Base-by-base conservation (phyloP, 2,797 vertebrate species). In the Phylloscopus collybita region DNA sequence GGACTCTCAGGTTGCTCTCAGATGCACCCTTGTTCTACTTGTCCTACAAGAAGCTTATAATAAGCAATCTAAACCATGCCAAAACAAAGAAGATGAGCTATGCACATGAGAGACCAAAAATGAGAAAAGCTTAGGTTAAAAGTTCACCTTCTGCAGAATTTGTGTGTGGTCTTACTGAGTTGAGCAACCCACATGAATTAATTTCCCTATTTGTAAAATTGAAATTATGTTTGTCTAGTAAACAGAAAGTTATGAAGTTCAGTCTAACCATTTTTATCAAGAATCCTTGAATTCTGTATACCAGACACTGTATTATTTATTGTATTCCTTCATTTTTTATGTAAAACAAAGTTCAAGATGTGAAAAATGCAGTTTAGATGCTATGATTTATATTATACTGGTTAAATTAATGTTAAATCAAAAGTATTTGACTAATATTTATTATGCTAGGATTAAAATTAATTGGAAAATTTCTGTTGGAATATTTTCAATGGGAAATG, bases 101-200 rank as follows among this genome's bases (percentile, higher is more conserved):
- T 21, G 6, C 25, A 61, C 12, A 57, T 0, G 0, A 18, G 70
- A 90, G 18, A 34, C 9, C 0, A 3, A 57, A 82, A 79, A 45
- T 49, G 3, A 19, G 29, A 30, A 72, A 44, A 60, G 3, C 7
- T 78, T 71, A 62, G 17, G 12, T 56, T 66, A 71, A 62, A 25
- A 15, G 6, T 30, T 66, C 9, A 44, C 18, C 32, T 45, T 79
- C 44, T 60, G 17, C 8, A 71, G 62, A 79, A 60, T 51, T 51
- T 61, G 1, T 47, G 6, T 54, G 19, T n/a, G 21, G 73, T 65
- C 15, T 51, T 61, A 5, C 10, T 56, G 21, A 86, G 29, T 3
- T 51, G 44, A 82, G 29, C 13, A 73, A 59, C 1, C 2, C 38
- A 50, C 15, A 17, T 3, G 8, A 94, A 67, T 64, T 67, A 66